Conservation (phyloP, 2,888 invertebrate species). For the Eupithecia exiguata region DNA sequence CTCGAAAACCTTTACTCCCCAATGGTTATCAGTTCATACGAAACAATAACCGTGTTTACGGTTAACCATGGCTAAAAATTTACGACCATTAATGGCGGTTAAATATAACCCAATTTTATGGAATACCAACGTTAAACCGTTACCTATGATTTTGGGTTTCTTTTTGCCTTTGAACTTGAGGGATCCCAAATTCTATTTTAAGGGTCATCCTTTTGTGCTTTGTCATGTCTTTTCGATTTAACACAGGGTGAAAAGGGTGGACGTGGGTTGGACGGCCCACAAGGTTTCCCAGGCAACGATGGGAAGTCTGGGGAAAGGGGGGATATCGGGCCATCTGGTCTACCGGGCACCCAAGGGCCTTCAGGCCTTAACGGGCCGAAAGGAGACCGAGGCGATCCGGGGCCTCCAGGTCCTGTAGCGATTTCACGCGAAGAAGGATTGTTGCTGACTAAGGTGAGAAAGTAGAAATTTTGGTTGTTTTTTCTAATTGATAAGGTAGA, state of each 20-base stretch:
- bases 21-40: too few relatives aligned
- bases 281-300: slow-evolving; percentile 86
- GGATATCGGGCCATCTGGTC: slow-evolving; percentile 88
- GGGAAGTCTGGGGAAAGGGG: slow-evolving; percentile 87
- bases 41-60: too few relatives aligned
- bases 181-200: background rate
- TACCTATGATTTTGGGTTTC: background rate
- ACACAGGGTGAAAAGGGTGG: slow-evolving; percentile 86
- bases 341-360: slow-evolving; percentile 88
- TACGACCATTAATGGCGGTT: too few relatives aligned
- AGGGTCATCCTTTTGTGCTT: slow-evolving; percentile 3
- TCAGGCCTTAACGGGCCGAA: slow-evolving; percentile 86
- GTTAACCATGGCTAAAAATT: too few relatives aligned
- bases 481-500: background rate
- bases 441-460: slow-evolving; percentile 81
- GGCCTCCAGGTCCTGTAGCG: slow-evolving; percentile 86
- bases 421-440: slow-evolving; percentile 85
- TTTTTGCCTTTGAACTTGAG: background rate
- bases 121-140: background rate
- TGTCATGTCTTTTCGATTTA: slow-evolving; percentile 7
- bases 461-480: background rate
- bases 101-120: background rate
- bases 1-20: too few relatives aligned
- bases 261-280: slow-evolving; percentile 86
- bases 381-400: slow-evolving; percentile 88